These are phyloP conservation scores for Ahaetulla prasina DNA, from an alignment of 2,113 vertebrate species.

Conservation along the genomic window DNA sequence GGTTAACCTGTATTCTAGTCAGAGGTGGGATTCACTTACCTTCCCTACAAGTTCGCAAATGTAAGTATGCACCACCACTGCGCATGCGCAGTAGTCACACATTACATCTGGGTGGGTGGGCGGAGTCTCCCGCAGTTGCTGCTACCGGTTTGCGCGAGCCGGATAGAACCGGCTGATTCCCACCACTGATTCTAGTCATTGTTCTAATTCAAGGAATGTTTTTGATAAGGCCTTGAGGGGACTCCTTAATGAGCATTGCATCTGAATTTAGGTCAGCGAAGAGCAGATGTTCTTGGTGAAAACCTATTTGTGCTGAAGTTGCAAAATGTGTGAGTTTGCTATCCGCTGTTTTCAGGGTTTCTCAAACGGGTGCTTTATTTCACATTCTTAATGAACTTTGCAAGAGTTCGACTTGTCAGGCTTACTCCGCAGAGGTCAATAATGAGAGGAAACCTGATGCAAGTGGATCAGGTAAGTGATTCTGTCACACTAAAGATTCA, in stretches of 20 bases:
- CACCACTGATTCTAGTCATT: neutral
- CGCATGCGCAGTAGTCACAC: too few relatives aligned
- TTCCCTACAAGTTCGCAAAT: too few relatives aligned
- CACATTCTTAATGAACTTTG: constrained; percentile 99
- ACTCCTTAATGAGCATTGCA: neutral
- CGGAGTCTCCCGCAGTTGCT: too few relatives aligned
- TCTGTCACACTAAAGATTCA: constrained; percentile 90
- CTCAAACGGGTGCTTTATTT: constrained; percentile 91
- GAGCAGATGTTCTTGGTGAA: constrained; percentile 71
- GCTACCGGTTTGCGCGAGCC: too few relatives aligned
- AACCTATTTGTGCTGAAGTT: constrained; percentile 72
- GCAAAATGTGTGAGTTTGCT: constrained; percentile 68
- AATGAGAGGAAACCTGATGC: constrained; percentile 92
- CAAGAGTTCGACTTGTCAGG: constrained; percentile 90
- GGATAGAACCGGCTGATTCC: too few relatives aligned
- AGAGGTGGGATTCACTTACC: too few relatives aligned
- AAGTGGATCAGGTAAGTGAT: constrained; percentile 96
- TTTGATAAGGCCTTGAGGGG: neutral
- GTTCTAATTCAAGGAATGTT: neutral
- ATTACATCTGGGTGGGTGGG: too few relatives aligned
- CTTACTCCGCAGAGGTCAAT: constrained; percentile 87
- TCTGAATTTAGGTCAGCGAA: constrained; percentile 59
- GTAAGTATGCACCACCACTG: too few relatives aligned
- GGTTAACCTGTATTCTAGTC: too few relatives aligned
- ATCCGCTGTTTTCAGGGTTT: constrained; percentile 79